These are phyloP conservation scores for Siphamia tubifer DNA, from an alignment of 2,113 vertebrate species.

Conservation along the genomic window DNA sequence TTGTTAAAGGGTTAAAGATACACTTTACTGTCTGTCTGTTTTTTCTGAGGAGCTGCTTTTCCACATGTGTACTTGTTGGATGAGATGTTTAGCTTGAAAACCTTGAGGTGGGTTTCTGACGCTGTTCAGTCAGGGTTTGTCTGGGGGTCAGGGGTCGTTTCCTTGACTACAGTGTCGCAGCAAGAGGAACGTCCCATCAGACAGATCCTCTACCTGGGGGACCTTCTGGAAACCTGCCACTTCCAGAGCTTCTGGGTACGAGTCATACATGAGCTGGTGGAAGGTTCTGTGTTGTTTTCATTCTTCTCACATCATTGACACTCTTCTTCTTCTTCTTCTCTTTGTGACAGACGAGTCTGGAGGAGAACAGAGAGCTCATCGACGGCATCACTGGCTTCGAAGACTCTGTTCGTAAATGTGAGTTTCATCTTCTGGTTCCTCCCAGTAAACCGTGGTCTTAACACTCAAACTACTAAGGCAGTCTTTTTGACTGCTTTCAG, in stretches of 20 bases:
- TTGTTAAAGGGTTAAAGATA: too few species aligned
- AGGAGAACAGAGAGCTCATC: conserved; percentile 88
- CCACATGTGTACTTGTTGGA: too few species aligned
- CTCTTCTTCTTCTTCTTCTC: not conserved
- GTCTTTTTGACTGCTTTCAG: too few species aligned
- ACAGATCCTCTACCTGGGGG: conserved; percentile 91
- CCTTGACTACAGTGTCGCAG: conserved; percentile 82
- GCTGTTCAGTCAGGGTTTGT: not conserved
- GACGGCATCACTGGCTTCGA: conserved; percentile 91
- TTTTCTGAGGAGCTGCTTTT: too few species aligned
- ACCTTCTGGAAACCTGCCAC: conserved; percentile 92
- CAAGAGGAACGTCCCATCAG: conserved; percentile 91
- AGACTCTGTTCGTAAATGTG: conserved; percentile 92
- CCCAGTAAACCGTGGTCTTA: rapidly evolving
- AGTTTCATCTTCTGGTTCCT: conserved; percentile 47
- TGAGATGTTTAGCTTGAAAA: too few species aligned
- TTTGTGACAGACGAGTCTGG: conserved; percentile 82
- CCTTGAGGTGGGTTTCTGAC: not conserved
- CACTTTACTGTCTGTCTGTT: too few species aligned
- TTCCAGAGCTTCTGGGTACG: conserved; percentile 94
- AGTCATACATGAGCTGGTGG: not conserved
- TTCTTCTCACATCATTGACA: not conserved
- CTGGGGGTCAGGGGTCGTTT: conserved; percentile 58
- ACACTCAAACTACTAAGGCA: too few species aligned
- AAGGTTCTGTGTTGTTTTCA: not conserved